These are phyloP conservation scores for Cosmia pyralina DNA, from an alignment of 2,888 invertebrate genomes.

Conservation along the genomic window DNA sequence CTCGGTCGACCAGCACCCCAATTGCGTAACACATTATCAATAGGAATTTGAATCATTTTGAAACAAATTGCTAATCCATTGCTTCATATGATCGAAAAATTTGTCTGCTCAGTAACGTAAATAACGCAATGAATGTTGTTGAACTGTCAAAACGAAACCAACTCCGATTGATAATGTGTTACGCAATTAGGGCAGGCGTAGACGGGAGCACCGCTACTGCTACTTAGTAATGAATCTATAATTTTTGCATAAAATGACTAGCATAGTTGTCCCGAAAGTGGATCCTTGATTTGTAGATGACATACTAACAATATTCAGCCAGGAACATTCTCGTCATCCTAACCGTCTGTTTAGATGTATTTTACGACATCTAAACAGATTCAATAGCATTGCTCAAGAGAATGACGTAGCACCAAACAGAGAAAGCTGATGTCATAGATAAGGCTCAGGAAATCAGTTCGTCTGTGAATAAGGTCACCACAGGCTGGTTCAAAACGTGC, in stretches of 20 bases:
- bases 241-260: neutral
- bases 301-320: slow-evolving; percentile 1
- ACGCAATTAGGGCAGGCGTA: too few species aligned
- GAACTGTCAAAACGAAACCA: too few species aligned
- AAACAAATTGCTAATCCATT: too few species aligned
- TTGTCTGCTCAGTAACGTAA: too few species aligned
- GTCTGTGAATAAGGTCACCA: slow-evolving; percentile 6
- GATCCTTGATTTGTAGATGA: neutral
- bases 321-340: neutral
- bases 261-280: neutral
- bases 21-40: too few species aligned
- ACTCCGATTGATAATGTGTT: too few species aligned
- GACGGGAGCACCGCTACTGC: too few species aligned
- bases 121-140: too few species aligned
- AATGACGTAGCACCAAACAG: slow-evolving; percentile 29
- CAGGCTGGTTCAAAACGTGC: neutral
- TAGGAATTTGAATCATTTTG: too few species aligned
- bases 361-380: slow-evolving; percentile 28
- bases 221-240: neutral
- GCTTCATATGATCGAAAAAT: too few species aligned
- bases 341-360: slow-evolving; percentile 22
- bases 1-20: too few species aligned
- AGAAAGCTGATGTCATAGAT: slow-evolving; percentile 51
- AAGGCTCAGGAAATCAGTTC: slow-evolving; percentile 33
- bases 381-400: slow-evolving; percentile 49